Conservation (phyloP, 2,113 vertebrate genomes). For the Herpailurus yagouaroundi region DNA sequence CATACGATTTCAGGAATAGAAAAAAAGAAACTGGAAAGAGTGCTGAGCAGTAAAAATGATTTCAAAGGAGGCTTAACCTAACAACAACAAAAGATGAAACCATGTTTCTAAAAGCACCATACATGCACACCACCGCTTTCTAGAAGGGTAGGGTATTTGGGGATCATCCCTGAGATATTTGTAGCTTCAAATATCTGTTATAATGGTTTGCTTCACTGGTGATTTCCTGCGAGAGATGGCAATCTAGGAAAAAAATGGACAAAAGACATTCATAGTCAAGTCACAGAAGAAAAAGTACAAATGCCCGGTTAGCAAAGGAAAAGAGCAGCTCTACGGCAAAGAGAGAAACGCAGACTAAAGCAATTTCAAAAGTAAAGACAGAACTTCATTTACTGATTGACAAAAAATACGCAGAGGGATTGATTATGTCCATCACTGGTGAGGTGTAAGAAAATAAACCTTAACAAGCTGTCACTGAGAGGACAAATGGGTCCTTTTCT, state of each 20-base stretch:
- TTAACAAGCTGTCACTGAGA: neutral
- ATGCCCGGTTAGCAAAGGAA: neutral
- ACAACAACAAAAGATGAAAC: neutral
- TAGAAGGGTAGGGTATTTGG: constrained; percentile 37
- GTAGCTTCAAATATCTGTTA: neutral
- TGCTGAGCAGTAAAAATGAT: neutral
- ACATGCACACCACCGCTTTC: neutral
- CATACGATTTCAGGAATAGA: neutral
- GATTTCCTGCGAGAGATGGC: neutral
- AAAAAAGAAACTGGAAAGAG: neutral
- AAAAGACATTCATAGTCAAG: neutral
- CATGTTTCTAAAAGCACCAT: neutral
- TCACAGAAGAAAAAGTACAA: neutral
- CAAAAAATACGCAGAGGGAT: neutral
- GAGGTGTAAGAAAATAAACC: neutral
- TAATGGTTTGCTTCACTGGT: neutral
- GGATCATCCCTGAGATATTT: constrained; percentile 29
- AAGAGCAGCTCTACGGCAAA: neutral
- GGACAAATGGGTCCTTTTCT: neutral
- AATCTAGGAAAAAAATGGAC: neutral
- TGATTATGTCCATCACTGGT: neutral
- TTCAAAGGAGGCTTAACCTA: constrained; percentile 37
- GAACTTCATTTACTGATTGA: neutral
- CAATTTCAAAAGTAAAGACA: neutral
- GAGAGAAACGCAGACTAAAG: neutral